A percentile compares a stretch with the other conserved stretches of the same genome.
phyloP scores from a whole-genome alignment of 1,140 invertebrate genomes.

The Rhagoletis pomonella region DNA sequence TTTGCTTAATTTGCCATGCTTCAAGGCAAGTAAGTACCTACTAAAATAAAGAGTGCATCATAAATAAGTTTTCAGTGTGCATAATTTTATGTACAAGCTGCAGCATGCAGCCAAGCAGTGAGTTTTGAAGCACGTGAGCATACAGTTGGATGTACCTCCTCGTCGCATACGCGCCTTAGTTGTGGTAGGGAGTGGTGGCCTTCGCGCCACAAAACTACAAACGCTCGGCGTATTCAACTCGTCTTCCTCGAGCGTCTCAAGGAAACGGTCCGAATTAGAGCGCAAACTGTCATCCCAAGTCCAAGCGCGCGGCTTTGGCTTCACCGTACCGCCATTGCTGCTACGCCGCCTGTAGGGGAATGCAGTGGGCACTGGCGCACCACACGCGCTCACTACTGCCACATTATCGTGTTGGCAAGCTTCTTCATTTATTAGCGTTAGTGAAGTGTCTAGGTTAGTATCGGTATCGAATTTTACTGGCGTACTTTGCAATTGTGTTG shows the following conservation, averaged over 20 bases:
- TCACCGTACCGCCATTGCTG: conserved; percentile 15
- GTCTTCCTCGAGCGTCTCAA: conserved; percentile 72
- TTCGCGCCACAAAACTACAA: conserved; percentile 57
- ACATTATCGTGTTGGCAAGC: background rate
- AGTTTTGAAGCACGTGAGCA: background rate
- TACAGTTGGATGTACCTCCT: background rate
- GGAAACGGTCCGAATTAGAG: conserved; percentile 72
- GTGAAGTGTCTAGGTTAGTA: background rate
- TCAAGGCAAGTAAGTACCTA: background rate
- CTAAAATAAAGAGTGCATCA: background rate
- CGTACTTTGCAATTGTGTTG: conserved; percentile 51
- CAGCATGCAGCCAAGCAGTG: background rate
- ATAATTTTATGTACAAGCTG: background rate
- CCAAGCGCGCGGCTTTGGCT: conserved; percentile 63
- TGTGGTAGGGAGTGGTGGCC: conserved; percentile 65
- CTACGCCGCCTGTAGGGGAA: background rate
- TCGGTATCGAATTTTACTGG: background rate
- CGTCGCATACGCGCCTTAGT: conserved; percentile 58
- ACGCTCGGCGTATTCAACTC: conserved; percentile 46
- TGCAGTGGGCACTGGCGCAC: background rate
- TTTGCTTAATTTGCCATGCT: background rate
- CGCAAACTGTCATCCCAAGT: conserved; percentile 73
- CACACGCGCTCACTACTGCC: background rate
- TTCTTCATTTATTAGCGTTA: background rate
- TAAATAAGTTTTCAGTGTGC: background rate